A percentile compares a stretch with the other conserved stretches of the same genome.
phyloP scores from a whole-genome alignment of 2,113 vertebrate genomes.

The Salvelinus fontinalis region DNA sequence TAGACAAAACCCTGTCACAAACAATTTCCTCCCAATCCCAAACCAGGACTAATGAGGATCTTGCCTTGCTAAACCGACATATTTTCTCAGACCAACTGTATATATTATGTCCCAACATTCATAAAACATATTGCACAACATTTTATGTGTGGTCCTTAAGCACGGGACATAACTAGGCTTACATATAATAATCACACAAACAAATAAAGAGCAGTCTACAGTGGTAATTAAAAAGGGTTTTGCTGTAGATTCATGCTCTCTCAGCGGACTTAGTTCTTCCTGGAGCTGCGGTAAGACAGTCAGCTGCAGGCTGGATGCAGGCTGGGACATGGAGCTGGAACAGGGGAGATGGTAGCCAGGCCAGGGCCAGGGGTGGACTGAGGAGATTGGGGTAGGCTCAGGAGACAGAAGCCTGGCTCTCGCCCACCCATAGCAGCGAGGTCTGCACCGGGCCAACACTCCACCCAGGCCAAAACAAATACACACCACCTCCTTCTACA shows the following conservation, averaged over 20 bases:
- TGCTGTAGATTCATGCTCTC: conserved; percentile 2
- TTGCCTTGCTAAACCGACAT: conserved; percentile 4
- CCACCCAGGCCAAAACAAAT: conserved; percentile 54
- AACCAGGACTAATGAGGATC: conserved; percentile 17
- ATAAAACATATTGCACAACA: conserved; percentile 20
- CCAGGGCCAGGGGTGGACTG: not conserved
- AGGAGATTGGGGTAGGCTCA: conserved; percentile 16
- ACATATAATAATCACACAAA: conserved; percentile 24
- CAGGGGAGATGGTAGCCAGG: not conserved
- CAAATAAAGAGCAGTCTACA: conserved; percentile 20
- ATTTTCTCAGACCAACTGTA: conserved; percentile 6
- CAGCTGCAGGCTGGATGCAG: not conserved
- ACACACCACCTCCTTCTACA: conserved; percentile 46
- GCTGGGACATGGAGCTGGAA: not conserved
- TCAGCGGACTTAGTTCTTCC: conserved; percentile 16
- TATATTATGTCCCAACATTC: not conserved
- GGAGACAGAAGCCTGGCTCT: conserved; percentile 28
- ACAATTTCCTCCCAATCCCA: conserved; percentile 27
- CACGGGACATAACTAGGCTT: conserved; percentile 22
- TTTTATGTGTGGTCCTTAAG: conserved; percentile 7
- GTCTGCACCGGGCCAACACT: conserved; percentile 21
- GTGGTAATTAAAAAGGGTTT: conserved; percentile 13
- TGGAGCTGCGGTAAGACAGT: conserved; percentile 23
- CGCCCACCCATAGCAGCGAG: conserved; percentile 27
- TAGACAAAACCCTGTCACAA: conserved; percentile 14